Evolutionary conservation across 1,140 invertebrate species (phyloP).

Genomic region (Brachystomella parvula): DNA sequence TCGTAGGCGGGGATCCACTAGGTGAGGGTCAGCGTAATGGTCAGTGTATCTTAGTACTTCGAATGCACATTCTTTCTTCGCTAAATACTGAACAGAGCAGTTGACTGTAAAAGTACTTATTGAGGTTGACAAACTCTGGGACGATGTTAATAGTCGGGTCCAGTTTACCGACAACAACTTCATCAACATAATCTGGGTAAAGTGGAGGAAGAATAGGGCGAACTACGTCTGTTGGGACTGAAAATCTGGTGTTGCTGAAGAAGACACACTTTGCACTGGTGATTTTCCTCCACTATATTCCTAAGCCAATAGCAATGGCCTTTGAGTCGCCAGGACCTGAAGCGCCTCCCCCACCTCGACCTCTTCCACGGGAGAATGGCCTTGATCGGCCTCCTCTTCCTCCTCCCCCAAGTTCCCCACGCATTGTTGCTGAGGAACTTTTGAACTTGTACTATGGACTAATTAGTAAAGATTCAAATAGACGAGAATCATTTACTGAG

Average conservation of each 20-base stretch:
- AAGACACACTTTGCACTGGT: too few relatives aligned
- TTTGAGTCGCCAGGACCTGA: slow-evolving; percentile 13
- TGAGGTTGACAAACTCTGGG: slow-evolving; percentile 55
- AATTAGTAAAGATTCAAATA: too few relatives aligned
- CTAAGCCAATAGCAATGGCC: slow-evolving; percentile 39
- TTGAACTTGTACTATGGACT: too few relatives aligned
- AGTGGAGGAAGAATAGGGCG: slow-evolving; percentile 47
- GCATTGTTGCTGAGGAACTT: too few relatives aligned
- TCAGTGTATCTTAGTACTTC: slow-evolving; percentile 60
- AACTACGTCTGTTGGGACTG: slow-evolving; percentile 37
- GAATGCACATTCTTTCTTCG: slow-evolving; percentile 47
- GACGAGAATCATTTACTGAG: too few relatives aligned
- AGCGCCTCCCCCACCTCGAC: neutral
- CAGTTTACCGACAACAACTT: neutral
- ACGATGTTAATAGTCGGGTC: slow-evolving; percentile 37
- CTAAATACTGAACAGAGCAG: slow-evolving; percentile 45
- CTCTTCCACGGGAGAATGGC: neutral
- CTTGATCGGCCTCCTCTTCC: slow-evolving; percentile 41
- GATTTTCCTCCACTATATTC: too few relatives aligned
- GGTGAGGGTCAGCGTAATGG: slow-evolving; percentile 52
- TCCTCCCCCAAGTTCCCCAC: too few relatives aligned
- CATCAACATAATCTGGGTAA: slow-evolving; percentile 54
- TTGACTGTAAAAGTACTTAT: slow-evolving; percentile 46
- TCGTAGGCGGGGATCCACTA: slow-evolving; percentile 46
- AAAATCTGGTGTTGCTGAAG: slow-evolving; percentile 55